Percentiles rank a stretch among this genome's conserved stretches.
Conservation (phyloP, 1,140 invertebrate species). For the Bombus huntii region DNA sequence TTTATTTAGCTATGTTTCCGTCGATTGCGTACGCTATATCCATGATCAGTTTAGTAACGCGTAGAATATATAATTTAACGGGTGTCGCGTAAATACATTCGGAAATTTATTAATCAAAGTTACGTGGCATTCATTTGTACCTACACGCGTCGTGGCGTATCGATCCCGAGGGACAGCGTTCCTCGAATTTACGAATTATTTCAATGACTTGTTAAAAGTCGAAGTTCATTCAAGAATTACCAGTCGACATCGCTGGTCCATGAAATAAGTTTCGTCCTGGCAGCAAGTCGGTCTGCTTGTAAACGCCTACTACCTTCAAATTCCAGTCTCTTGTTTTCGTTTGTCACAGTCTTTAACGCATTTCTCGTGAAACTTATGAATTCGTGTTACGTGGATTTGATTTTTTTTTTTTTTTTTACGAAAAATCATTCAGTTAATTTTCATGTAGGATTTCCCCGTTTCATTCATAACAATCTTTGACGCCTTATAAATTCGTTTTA, state of each 20-base stretch:
- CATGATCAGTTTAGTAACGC: not conserved
- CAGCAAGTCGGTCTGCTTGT: too few relatives aligned
- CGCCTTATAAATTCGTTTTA: too few relatives aligned
- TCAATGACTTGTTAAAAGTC: constrained; percentile 54
- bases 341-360: too few relatives aligned
- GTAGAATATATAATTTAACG: not conserved
- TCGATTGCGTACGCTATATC: not conserved
- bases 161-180: not conserved
- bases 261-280: constrained; percentile 44
- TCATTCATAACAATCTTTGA: too few relatives aligned
- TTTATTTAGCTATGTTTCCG: not conserved
- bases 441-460: too few relatives aligned
- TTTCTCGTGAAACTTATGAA: too few relatives aligned
- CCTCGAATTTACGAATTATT: constrained; percentile 20
- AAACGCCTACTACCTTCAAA: too few relatives aligned
- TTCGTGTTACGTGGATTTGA: too few relatives aligned
- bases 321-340: too few relatives aligned
- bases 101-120: constrained; percentile 27
- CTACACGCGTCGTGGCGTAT: not conserved
- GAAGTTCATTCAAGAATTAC: constrained; percentile 38
- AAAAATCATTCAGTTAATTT: too few relatives aligned
- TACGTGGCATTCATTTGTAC: not conserved
- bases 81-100: not conserved
- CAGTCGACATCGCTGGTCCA: not conserved
- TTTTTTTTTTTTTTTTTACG: too few relatives aligned